These are phyloP conservation scores for Diprion similis DNA, from an alignment of 1,140 invertebrate species.

Conservation along the genomic window DNA sequence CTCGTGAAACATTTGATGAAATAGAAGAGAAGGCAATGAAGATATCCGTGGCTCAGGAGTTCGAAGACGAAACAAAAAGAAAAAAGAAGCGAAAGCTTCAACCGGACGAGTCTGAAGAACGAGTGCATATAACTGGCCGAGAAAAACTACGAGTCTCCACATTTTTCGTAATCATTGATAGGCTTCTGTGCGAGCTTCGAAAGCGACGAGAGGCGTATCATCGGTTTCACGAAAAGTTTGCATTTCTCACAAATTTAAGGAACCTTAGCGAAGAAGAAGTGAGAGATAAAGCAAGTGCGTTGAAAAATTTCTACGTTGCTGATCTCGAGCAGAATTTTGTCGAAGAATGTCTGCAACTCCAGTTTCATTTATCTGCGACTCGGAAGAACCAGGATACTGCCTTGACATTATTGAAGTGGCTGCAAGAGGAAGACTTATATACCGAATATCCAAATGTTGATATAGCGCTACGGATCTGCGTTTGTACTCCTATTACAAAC, in stretches of 20 bases:
- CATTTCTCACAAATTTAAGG: slow-evolving; percentile 29
- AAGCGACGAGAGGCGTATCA: slow-evolving; percentile 30
- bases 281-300: slow-evolving; percentile 22
- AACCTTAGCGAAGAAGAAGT: slow-evolving; percentile 23
- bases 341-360: slow-evolving; percentile 24
- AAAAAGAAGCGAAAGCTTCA: slow-evolving; percentile 27
- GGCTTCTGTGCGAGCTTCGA: slow-evolving; percentile 24
- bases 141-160: slow-evolving; percentile 30
- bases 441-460: slow-evolving; percentile 31
- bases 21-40: slow-evolving; percentile 26
- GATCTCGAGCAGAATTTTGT: slow-evolving; percentile 22
- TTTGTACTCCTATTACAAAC: slow-evolving; percentile 25
- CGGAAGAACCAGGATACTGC: slow-evolving; percentile 2
- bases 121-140: slow-evolving; percentile 23
- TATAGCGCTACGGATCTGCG: slow-evolving; percentile 30
- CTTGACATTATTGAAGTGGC: slow-evolving; percentile 17
- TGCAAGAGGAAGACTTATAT: slow-evolving; percentile 19
- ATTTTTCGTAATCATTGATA: slow-evolving; percentile 31
- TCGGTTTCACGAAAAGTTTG: slow-evolving; percentile 30
- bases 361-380: slow-evolving; percentile 17
- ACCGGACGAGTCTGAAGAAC: slow-evolving; percentile 20
- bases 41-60: slow-evolving; percentile 24
- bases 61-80: slow-evolving; percentile 25
- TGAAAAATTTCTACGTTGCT: slow-evolving; percentile 13
- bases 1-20: slow-evolving; percentile 24